Percentiles rank a stretch among this genome's conserved stretches.
These are phyloP conservation scores for Agrotis exclamationis DNA, from an alignment of 2,888 invertebrate genomes.

Conservation along the genomic window DNA sequence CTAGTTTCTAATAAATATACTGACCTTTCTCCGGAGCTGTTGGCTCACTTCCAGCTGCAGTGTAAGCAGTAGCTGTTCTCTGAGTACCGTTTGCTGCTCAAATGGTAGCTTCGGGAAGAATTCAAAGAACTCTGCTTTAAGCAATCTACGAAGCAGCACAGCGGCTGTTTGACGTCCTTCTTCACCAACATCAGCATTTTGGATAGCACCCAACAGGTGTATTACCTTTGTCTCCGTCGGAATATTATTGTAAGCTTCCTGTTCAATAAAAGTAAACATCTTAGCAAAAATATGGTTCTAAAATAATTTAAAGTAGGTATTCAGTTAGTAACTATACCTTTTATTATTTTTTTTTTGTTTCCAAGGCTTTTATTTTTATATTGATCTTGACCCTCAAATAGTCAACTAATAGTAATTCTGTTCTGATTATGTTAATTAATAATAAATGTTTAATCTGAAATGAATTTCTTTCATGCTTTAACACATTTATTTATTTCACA, in stretches of 20 bases:
- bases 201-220: conserved; percentile 95
- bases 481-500: no score
- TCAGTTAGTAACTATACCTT: no score
- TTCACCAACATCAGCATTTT: conserved; percentile 94
- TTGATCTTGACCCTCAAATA: neutral
- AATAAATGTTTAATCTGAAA: no score
- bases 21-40: conserved; percentile 95
- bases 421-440: no score
- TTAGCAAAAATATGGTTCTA: conserved; percentile 19
- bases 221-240: conserved; percentile 96
- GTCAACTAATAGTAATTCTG: no score
- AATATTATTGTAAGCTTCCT: conserved; percentile 97
- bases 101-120: conserved; percentile 97
- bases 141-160: conserved; percentile 97
- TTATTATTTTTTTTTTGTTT: conserved; percentile 21
- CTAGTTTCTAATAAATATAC: conserved; percentile 16
- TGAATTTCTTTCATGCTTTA: no score
- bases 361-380: neutral
- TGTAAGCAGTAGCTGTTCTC: conserved; percentile 96
- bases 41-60: conserved; percentile 96
- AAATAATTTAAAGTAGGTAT: no score
- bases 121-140: conserved; percentile 97
- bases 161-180: conserved; percentile 98
- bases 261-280: conserved; percentile 41
- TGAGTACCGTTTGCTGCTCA: conserved; percentile 96